Evolutionary conservation across 2,888 invertebrate species (phyloP), one percentile per base, ranked within the genome.

Genomic region (Trachelus tabidus): DNA sequence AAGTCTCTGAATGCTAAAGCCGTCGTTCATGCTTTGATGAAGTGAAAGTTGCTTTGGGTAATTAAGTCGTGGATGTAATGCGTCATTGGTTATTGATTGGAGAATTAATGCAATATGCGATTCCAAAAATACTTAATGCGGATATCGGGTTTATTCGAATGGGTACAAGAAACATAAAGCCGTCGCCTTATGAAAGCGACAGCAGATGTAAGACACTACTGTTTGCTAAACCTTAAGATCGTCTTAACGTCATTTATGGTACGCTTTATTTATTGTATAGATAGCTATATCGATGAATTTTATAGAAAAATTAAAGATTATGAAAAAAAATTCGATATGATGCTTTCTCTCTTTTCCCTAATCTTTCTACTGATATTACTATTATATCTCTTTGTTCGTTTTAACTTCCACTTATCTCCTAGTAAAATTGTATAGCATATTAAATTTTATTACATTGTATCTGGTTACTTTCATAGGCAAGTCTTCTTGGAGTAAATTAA

Each of bases 1-100:
- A 98, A 98, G 91, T 98, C 97, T 79, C 94, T 99, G 84, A 99
- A 99, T 91, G 98, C 97, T 12, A 97, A 97, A 90, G 98, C 99
- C 77, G 98, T 99, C 69, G 99, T 99, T 9, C 96, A 97, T 89
- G 97, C 99, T 77, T 93, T 99, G 79, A 98, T 99, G 96, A 99
- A 98, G 92, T 98, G 80, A 89, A 92, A 93, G 84, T 79, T 82
- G 69, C 69, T 75, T 75, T 73, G 40, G 1, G 23, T 23, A 56
- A 56, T 23, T 6, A 56, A 56, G 9, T 56, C 40, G 23, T 23
- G 23, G 23, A 9, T 9, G 23, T 9, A 56, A 23, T 23, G 40
- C 23, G 40, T 56, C 9, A 23, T 56, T 56, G 23, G 40, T 56
- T 56, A 23, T 56, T 9, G 40, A 23, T 56, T 56, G 40, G 23